A percentile compares a stretch with the other conserved stretches of the same genome.
phyloP scores from a whole-genome alignment of 2,797 vertebrate species.

The Alauda arvensis region DNA sequence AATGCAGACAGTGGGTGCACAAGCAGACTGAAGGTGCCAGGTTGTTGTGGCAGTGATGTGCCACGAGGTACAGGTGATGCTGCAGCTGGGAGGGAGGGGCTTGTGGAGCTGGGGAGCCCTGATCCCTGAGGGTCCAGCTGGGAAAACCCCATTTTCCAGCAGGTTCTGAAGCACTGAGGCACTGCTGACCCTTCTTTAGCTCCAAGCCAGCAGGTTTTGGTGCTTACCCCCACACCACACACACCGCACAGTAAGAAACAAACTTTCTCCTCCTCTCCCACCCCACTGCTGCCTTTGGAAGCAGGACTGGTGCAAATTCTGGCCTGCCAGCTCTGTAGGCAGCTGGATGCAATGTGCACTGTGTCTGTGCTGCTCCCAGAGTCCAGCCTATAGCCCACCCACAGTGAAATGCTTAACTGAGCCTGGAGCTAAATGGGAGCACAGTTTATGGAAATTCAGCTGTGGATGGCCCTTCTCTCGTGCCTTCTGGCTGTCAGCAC shows the following conservation, averaged over 20 bases:
- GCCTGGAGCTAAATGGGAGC: constrained; percentile 19
- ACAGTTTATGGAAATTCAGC: constrained; percentile 44
- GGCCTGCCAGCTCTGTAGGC: not conserved
- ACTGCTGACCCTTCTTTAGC: not conserved
- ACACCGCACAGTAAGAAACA: not conserved
- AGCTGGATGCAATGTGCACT: not conserved
- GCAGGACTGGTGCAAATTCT: not conserved
- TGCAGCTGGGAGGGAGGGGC: not conserved
- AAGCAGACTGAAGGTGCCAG: not conserved
- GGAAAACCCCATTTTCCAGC: not conserved
- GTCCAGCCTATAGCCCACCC: constrained; percentile 49
- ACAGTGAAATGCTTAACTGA: constrained; percentile 10
- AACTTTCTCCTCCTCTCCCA: not conserved
- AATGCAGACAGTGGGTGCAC: not conserved
- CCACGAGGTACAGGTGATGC: not conserved
- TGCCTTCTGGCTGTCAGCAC: constrained; percentile 54
- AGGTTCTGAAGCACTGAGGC: not conserved
- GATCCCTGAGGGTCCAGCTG: not conserved
- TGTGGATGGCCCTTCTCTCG: not conserved
- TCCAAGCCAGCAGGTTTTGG: not conserved
- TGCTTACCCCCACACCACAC: not conserved
- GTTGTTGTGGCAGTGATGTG: not conserved
- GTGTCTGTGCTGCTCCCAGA: not conserved
- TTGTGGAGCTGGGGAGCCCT: not conserved
- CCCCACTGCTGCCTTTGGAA: not conserved